phyloP scores from a whole-genome alignment of 2,888 invertebrate species.

The Drosophila melanosoma region DNA sequence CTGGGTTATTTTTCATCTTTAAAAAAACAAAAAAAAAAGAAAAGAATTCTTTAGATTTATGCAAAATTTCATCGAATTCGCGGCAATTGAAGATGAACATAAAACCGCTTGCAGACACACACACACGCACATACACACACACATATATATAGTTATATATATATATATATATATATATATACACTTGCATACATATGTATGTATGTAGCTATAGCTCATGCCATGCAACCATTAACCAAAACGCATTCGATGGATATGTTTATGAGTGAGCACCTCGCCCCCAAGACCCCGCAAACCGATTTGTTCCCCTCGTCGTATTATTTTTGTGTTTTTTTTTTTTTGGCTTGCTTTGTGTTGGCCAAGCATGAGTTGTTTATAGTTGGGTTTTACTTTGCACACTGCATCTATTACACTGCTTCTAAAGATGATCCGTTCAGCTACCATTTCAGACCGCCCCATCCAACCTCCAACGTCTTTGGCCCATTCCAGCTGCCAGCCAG shows the following conservation, averaged over 20 bases:
- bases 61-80: slow-evolving; percentile 34
- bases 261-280: slow-evolving; percentile 30
- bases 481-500: background rate
- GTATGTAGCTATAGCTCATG: slow-evolving; percentile 11
- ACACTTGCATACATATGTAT: background rate
- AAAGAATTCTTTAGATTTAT: background rate
- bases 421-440: slow-evolving; percentile 52
- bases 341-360: background rate
- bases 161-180: background rate
- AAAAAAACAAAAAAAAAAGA: background rate
- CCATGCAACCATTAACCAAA: slow-evolving; percentile 31
- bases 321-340: background rate
- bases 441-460: background rate
- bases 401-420: slow-evolving; percentile 38
- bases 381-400: slow-evolving; percentile 24
- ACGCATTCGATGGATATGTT: slow-evolving; percentile 56
- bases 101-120: background rate
- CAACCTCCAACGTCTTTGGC: too few species aligned
- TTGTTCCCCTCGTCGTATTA: background rate
- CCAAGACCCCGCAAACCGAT: background rate
- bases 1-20: too few species aligned
- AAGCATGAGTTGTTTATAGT: slow-evolving; percentile 56
- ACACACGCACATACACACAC: background rate
- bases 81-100: slow-evolving; percentile 22
- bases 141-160: too few species aligned